phyloP scores from a whole-genome alignment of 2,888 invertebrate species.

The Rhingia rostrata region DNA sequence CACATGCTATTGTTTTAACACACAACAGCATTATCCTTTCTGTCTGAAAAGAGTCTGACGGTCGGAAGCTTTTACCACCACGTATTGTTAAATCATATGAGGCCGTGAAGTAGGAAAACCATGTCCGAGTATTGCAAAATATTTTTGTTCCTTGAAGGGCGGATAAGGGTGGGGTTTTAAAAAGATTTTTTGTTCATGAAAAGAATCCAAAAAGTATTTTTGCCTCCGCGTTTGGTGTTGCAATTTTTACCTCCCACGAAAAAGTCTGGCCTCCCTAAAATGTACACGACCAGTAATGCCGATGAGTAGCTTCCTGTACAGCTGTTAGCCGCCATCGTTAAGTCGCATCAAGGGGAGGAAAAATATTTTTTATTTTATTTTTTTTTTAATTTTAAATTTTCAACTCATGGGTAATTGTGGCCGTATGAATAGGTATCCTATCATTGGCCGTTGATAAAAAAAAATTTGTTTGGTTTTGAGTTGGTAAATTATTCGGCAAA shows the following conservation, averaged over 20 bases:
- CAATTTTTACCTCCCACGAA: conserved; percentile 6
- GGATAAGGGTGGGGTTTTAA: background rate
- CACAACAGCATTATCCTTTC: conserved; percentile 43
- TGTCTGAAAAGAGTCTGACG: conserved; percentile 9
- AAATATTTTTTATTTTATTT: background rate
- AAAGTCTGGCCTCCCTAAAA: background rate
- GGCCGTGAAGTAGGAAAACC: background rate
- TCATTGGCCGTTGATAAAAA: background rate
- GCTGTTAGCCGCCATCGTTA: conserved; percentile 7
- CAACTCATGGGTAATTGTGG: conserved; percentile 15
- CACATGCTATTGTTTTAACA: conserved; percentile 47
- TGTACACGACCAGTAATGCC: conserved; percentile 5
- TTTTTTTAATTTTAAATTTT: conserved; percentile 45
- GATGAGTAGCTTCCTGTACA: conserved; percentile 8
- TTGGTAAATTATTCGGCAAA: conserved; percentile 20
- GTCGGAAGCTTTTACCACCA: conserved; percentile 6
- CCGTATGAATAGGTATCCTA: background rate
- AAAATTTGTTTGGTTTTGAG: conserved; percentile 20
- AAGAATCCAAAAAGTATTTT: background rate
- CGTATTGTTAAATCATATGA: background rate
- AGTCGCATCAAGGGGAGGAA: background rate
- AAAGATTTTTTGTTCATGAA: background rate
- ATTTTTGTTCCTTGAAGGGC: background rate
- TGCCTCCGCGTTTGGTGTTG: background rate
- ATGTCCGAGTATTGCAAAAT: background rate